A percentile compares a stretch with the other conserved stretches of the same genome.
These are phyloP conservation scores for Rhegmatorhina hoffmannsi DNA, from an alignment of 2,113 vertebrate genomes.

Conservation along the genomic window DNA sequence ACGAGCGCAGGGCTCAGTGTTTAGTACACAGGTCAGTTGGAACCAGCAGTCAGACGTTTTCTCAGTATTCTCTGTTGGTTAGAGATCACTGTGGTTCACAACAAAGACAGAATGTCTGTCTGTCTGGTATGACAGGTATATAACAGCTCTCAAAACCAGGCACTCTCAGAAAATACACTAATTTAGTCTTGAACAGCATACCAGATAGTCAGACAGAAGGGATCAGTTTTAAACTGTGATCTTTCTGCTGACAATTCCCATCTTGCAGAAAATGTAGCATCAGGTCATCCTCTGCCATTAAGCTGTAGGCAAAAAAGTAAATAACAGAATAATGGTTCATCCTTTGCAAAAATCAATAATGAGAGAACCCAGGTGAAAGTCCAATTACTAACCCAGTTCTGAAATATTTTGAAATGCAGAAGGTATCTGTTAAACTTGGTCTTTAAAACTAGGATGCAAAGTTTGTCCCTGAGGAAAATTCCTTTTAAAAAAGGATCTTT, in stretches of 20 bases:
- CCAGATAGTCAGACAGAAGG: neutral
- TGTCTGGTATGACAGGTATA: constrained; percentile 13
- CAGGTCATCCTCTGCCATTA: neutral
- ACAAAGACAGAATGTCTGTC: neutral
- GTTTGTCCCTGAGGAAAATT: neutral
- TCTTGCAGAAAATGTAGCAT: neutral
- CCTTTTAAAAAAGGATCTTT: neutral
- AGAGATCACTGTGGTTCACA: constrained; percentile 4
- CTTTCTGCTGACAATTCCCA: neutral
- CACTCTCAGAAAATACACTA: neutral
- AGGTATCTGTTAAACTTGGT: neutral
- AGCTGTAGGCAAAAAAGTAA: neutral
- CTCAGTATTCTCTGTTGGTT: neutral
- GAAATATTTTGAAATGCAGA: constrained; percentile 14
- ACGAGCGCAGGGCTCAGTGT: neutral
- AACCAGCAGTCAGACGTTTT: neutral
- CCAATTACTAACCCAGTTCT: neutral
- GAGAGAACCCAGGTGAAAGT: neutral
- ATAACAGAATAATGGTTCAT: neutral
- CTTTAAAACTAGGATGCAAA: neutral
- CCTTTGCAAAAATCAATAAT: neutral
- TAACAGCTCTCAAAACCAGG: neutral
- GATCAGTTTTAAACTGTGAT: neutral
- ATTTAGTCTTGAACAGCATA: neutral
- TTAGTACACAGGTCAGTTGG: neutral